phyloP scores from a whole-genome alignment of 2,888 invertebrate species.

The Deilephila elpenor region DNA sequence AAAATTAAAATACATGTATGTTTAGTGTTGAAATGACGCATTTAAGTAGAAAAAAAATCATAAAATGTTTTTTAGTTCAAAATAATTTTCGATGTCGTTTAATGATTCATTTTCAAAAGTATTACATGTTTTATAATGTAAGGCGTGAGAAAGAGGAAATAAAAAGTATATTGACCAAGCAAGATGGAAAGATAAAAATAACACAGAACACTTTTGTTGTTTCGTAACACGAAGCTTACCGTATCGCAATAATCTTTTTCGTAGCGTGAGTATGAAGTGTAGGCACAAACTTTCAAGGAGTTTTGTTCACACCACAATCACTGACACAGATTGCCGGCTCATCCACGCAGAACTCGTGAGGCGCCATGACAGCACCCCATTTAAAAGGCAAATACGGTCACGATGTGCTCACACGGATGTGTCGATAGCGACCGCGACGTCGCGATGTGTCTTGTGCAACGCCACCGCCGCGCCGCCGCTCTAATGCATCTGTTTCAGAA shows the following conservation, averaged over 20 bases:
- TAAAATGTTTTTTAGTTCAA: neutral
- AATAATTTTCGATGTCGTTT: neutral
- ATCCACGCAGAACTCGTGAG: slow-evolving; percentile 77
- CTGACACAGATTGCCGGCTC: slow-evolving; percentile 71
- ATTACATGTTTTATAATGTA: neutral
- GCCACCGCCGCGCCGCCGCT: slow-evolving; percentile 31
- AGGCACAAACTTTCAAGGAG: slow-evolving; percentile 46
- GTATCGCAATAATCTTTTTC: slow-evolving; percentile 20
- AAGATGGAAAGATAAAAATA: neutral
- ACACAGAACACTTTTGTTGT: neutral
- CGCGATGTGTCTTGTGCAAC: slow-evolving; percentile 53
- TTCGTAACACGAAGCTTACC: neutral
- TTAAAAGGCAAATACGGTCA: slow-evolving; percentile 79
- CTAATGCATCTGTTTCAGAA: slow-evolving; percentile 45
- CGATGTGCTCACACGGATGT: slow-evolving; percentile 68
- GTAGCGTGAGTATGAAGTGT: slow-evolving; percentile 17
- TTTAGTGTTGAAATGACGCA: too few relatives aligned
- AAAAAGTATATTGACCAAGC: neutral
- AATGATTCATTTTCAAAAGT: neutral
- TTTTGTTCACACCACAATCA: slow-evolving; percentile 53
- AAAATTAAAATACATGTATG: too few relatives aligned
- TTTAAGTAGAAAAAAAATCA: neutral
- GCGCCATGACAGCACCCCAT: slow-evolving; percentile 69
- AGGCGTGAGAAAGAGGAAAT: neutral
- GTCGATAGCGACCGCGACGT: slow-evolving; percentile 56